Percentiles rank a stretch among this genome's conserved stretches.
phyloP scores from a whole-genome alignment of 2,797 vertebrate species.

The Paratrypauchen microcephalus region DNA sequence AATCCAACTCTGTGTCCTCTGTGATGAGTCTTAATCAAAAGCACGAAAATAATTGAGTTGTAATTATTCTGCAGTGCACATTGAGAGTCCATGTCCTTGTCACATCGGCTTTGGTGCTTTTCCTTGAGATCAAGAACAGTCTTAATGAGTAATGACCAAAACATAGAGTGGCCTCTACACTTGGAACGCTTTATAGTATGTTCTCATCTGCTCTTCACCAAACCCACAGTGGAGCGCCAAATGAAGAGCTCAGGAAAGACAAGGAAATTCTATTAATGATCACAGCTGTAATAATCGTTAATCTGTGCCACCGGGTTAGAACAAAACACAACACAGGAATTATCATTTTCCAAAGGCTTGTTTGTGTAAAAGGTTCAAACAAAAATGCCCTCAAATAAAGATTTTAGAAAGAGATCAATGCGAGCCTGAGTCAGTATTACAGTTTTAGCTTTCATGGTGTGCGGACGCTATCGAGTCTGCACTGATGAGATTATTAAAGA shows the following conservation, averaged over 20 bases:
- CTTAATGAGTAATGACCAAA: conserved; percentile 50
- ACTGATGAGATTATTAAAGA: not conserved
- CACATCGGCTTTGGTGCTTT: conserved; percentile 8
- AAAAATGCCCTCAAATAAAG: conserved; percentile 12
- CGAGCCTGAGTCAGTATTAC: conserved; percentile 8
- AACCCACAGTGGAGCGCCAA: not conserved
- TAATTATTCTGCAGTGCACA: too few species aligned
- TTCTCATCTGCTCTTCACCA: not conserved
- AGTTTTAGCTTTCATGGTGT: not conserved
- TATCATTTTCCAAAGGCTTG: conserved; percentile 19
- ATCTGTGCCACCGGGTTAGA: not conserved
- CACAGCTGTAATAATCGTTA: not conserved
- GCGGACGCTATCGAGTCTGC: not conserved
- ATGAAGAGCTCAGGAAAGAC: not conserved
- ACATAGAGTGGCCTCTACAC: conserved; percentile 8
- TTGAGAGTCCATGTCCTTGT: not conserved
- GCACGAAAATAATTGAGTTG: too few species aligned
- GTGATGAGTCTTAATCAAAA: too few species aligned
- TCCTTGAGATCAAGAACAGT: conserved; percentile 28
- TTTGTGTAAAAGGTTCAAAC: conserved; percentile 24
- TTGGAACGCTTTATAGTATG: not conserved
- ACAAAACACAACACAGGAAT: conserved; percentile 7
- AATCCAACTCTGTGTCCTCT: too few species aligned
- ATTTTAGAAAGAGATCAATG: conserved; percentile 17
- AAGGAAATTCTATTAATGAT: not conserved